phyloP scores from a whole-genome alignment of 2,888 invertebrate genomes.

The Drosophila subsilvestris region DNA sequence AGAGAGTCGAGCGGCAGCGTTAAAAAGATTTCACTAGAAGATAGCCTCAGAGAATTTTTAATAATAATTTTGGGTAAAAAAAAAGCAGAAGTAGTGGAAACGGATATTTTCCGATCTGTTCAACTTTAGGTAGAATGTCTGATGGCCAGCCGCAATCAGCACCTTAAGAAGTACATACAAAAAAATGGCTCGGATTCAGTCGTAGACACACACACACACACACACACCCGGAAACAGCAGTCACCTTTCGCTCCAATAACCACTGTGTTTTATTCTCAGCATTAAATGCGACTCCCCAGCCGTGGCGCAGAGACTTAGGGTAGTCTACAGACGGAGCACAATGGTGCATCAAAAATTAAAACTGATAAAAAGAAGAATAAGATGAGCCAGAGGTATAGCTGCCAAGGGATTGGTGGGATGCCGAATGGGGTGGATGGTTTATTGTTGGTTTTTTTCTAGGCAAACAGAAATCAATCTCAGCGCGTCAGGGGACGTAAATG shows the following conservation, averaged over 20 bases:
- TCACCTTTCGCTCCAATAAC: slow-evolving; percentile 11
- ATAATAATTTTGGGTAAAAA: no score
- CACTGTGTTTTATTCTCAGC: slow-evolving; percentile 8
- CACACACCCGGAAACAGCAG: not conserved
- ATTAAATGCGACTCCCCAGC: not conserved
- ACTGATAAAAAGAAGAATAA: slow-evolving; percentile 13
- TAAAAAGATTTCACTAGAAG: not conserved
- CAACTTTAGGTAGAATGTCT: not conserved
- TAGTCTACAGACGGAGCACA: slow-evolving; percentile 5
- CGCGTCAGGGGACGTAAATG: slow-evolving; percentile 61
- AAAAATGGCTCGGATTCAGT: not conserved
- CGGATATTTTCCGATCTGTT: not conserved
- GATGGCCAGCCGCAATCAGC: not conserved
- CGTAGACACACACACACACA: not conserved
- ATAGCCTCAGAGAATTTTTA: not conserved
- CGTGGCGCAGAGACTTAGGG: not conserved
- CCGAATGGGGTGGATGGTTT: slow-evolving; percentile 3
- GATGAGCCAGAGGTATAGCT: not conserved
- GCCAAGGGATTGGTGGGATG: no score
- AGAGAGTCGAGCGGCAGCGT: not conserved
- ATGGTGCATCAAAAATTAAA: slow-evolving; percentile 28
- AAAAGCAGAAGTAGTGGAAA: not conserved
- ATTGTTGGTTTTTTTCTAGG: slow-evolving; percentile 15
- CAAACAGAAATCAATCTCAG: slow-evolving; percentile 65
- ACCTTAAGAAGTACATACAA: no score